Conservation (phyloP, 2,113 vertebrate genomes). For the Lamprotornis superbus region DNA sequence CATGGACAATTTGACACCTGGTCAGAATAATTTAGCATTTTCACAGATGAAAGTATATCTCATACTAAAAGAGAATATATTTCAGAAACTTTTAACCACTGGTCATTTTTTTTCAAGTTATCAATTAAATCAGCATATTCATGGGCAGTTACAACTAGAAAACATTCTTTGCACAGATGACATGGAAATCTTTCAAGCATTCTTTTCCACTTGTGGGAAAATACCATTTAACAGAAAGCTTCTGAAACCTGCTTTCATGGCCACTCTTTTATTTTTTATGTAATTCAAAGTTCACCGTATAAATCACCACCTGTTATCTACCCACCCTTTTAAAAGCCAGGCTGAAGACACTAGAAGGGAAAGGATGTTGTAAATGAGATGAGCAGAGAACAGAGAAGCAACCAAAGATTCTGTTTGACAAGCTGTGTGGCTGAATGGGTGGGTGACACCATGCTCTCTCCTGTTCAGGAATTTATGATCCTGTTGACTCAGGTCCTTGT, state of each 20-base stretch:
- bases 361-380: neutral
- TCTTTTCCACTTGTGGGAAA: neutral
- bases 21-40: constrained; percentile 1
- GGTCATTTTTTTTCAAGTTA: constrained; percentile 15
- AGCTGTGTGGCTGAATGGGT: neutral
- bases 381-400: neutral
- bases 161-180: neutral
- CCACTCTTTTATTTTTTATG: neutral
- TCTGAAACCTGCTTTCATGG: neutral
- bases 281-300: neutral
- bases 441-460: neutral
- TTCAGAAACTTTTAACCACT: neutral
- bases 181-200: neutral
- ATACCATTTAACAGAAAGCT: neutral
- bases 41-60: neutral
- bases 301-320: neutral
- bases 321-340: neutral
- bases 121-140: neutral
- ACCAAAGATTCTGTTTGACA: neutral
- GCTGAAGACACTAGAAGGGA: neutral
- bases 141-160: neutral
- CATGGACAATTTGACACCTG: constrained; percentile 25
- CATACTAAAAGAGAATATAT: neutral
- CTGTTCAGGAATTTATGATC: neutral
- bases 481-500: neutral